A percentile compares a stretch with the other conserved stretches of the same genome.
Conservation (phyloP, 2,888 invertebrate genomes). For the Lottia gigantea region DNA sequence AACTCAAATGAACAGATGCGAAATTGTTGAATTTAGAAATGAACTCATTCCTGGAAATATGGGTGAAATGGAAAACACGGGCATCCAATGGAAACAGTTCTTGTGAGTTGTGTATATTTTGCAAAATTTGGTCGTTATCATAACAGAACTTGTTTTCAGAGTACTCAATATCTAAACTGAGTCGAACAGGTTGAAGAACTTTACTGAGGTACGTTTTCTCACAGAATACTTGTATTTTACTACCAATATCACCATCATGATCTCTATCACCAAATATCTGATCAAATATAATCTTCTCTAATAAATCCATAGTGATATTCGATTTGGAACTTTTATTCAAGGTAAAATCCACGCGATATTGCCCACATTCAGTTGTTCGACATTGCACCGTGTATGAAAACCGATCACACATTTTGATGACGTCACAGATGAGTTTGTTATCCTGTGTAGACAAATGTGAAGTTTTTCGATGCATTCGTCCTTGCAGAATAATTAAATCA, state of each 20-base stretch:
- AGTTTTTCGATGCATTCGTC: neutral
- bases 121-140: neutral
- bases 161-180: neutral
- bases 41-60: neutral
- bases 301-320: neutral
- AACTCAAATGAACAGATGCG: neutral
- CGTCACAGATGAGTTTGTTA: neutral
- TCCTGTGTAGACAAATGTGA: neutral
- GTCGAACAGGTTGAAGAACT: neutral
- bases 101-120: neutral
- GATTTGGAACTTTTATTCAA: neutral
- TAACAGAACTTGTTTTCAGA: neutral
- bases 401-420: conserved; percentile 4
- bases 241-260: neutral
- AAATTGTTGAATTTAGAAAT: conserved; percentile 5
- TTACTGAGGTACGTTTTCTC: neutral
- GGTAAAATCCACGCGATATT: conserved; percentile 5
- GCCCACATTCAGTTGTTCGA: neutral
- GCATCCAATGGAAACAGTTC: neutral
- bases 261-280: neutral
- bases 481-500: neutral
- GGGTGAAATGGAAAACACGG: neutral
- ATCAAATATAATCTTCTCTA: conserved; percentile 3
- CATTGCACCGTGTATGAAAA: neutral
- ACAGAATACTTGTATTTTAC: neutral